A percentile compares a stretch with the other conserved stretches of the same genome.
These are phyloP conservation scores for Rhorus exstirpatorius DNA, from an alignment of 2,888 invertebrate species.

Conservation along the genomic window DNA sequence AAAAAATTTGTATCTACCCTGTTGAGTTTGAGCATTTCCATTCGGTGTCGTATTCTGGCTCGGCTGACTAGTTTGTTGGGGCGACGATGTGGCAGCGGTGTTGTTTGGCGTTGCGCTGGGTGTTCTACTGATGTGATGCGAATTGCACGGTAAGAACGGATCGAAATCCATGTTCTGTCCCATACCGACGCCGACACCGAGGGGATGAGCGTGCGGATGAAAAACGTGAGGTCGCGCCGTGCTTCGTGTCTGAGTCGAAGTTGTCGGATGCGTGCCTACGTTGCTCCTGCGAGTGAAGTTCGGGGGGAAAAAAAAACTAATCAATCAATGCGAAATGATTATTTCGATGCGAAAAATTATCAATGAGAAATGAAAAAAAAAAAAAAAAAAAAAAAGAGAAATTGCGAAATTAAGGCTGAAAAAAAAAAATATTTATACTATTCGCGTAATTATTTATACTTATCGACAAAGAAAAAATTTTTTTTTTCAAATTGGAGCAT, in stretches of 20 bases:
- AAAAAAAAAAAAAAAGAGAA: neutral
- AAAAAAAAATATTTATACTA: too few species aligned
- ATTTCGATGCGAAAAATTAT: neutral
- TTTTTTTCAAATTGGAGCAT: too few species aligned
- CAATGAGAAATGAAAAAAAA: slow-evolving; percentile 6
- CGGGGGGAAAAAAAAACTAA: neutral
- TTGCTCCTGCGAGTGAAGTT: slow-evolving; percentile 87
- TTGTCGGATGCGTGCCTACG: slow-evolving; percentile 90
- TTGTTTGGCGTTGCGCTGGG: slow-evolving; percentile 72
- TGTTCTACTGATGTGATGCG: slow-evolving; percentile 88
- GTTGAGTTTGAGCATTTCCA: slow-evolving; percentile 75
- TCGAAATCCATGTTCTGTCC: slow-evolving; percentile 87
- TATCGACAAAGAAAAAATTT: too few species aligned
- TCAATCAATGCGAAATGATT: neutral
- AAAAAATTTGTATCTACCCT: slow-evolving; percentile 75
- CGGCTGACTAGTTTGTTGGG: slow-evolving; percentile 76
- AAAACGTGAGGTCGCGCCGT: slow-evolving; percentile 90
- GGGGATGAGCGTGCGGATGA: slow-evolving; percentile 88
- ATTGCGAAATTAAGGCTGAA: too few species aligned
- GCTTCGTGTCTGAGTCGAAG: slow-evolving; percentile 90
- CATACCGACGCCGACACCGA: slow-evolving; percentile 84
- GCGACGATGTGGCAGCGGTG: slow-evolving; percentile 73
- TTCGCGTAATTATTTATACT: too few species aligned
- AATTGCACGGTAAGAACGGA: slow-evolving; percentile 91
- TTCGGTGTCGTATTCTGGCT: slow-evolving; percentile 86